Percentiles rank a stretch among this genome's conserved stretches.
phyloP scores from a whole-genome alignment of 1,140 invertebrate species.

The Caenorhabditis inopinata region DNA sequence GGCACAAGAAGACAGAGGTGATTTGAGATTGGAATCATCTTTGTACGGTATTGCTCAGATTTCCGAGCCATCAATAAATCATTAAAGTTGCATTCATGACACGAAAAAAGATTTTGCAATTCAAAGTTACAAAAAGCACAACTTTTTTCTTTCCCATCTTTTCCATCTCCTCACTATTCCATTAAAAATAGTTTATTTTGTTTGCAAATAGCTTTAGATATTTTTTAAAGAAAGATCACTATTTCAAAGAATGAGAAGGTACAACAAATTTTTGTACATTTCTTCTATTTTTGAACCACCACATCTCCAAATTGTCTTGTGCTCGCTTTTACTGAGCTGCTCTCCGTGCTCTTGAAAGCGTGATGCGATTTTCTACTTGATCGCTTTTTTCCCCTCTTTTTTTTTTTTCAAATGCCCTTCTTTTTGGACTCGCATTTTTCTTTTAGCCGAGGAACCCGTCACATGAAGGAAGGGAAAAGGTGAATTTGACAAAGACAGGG shows the following conservation, averaged over 20 bases:
- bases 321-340: neutral
- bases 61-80: too few relatives aligned
- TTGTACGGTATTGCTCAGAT: too few relatives aligned
- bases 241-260: neutral
- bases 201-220: too few relatives aligned
- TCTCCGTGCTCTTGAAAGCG: slow-evolving; percentile 18
- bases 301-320: slow-evolving; percentile 11
- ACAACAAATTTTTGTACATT: neutral
- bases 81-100: too few relatives aligned
- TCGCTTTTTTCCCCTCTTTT: neutral
- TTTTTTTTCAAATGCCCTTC: neutral
- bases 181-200: too few relatives aligned
- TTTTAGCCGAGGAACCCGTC: neutral
- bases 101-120: too few relatives aligned
- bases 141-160: too few relatives aligned
- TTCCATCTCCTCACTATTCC: too few relatives aligned
- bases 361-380: slow-evolving; percentile 32
- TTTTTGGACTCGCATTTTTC: neutral
- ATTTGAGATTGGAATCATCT: too few relatives aligned
- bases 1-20: too few relatives aligned
- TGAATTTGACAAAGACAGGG: slow-evolving; percentile 6
- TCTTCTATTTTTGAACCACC: neutral
- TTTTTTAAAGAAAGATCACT: too few relatives aligned
- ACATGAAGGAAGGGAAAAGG: neutral
- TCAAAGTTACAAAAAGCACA: too few relatives aligned